Evolutionary conservation across 2,888 invertebrate genomes (phyloP).

Genomic region (Parasteatoda lunata): DNA sequence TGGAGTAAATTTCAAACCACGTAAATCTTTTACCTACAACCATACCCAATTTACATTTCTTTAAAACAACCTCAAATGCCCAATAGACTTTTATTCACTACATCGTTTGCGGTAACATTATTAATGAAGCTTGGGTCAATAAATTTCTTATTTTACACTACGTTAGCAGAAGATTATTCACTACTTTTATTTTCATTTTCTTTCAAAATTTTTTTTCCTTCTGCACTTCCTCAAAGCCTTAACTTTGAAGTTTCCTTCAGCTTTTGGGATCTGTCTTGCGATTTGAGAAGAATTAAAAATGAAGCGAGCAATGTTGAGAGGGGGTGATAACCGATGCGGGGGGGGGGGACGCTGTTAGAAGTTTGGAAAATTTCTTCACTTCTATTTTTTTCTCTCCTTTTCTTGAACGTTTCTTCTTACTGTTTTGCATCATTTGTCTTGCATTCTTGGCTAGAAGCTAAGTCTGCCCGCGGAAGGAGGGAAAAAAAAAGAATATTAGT

Average conservation of each 20-base stretch:
- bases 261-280: neutral
- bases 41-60: neutral
- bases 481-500: conserved; percentile 22
- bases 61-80: neutral
- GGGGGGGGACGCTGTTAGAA: neutral
- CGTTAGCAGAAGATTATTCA: neutral
- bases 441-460: neutral
- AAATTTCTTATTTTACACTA: conserved; percentile 14
- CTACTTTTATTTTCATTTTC: neutral
- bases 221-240: neutral
- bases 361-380: conserved; percentile 5
- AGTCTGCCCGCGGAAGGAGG: neutral
- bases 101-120: conserved; percentile 8
- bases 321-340: neutral
- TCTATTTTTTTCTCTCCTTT: neutral
- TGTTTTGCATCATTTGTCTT: conserved; percentile 51
- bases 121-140: conserved; percentile 26
- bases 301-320: neutral
- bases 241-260: neutral
- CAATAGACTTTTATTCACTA: neutral
- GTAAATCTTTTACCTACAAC: neutral
- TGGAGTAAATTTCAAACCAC: neutral
- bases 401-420: neutral
- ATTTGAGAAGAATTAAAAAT: conserved; percentile 20
- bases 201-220: neutral